These are phyloP conservation scores for Synodontis membranacea DNA, from an alignment of 2,113 vertebrate genomes.

Conservation along the genomic window DNA sequence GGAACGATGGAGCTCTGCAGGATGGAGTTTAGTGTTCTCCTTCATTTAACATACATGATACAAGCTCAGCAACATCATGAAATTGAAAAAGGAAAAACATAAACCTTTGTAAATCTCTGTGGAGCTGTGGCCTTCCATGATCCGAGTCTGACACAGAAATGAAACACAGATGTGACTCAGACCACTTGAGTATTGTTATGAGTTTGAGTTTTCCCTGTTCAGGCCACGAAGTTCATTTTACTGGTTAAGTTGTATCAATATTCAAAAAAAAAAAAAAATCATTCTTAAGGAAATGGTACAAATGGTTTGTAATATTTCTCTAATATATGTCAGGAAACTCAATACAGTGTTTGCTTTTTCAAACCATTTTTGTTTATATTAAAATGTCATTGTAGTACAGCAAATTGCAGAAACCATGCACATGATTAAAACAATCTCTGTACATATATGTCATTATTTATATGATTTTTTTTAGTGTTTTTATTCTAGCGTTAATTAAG, in stretches of 20 bases:
- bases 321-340: background rate
- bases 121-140: background rate
- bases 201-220: background rate
- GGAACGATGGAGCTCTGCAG: background rate
- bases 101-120: background rate
- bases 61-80: background rate
- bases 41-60: slow-evolving; percentile 8
- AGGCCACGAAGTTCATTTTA: background rate
- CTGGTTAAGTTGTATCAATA: background rate
- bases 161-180: background rate
- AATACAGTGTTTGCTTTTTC: background rate
- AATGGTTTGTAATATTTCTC: background rate
- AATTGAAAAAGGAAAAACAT: background rate
- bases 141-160: background rate
- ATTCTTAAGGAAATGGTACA: background rate
- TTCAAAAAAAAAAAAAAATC: background rate
- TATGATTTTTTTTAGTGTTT: background rate
- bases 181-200: too few relatives aligned
- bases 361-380: background rate
- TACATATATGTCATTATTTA: too few relatives aligned
- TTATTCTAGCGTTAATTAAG: background rate
- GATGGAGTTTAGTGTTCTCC: background rate
- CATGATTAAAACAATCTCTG: background rate
- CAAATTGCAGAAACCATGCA: background rate
- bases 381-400: background rate